Evolutionary conservation across 2,113 vertebrate genomes (phyloP), one percentile per base, ranked within the genome.

Genomic region (Strix aluco): DNA sequence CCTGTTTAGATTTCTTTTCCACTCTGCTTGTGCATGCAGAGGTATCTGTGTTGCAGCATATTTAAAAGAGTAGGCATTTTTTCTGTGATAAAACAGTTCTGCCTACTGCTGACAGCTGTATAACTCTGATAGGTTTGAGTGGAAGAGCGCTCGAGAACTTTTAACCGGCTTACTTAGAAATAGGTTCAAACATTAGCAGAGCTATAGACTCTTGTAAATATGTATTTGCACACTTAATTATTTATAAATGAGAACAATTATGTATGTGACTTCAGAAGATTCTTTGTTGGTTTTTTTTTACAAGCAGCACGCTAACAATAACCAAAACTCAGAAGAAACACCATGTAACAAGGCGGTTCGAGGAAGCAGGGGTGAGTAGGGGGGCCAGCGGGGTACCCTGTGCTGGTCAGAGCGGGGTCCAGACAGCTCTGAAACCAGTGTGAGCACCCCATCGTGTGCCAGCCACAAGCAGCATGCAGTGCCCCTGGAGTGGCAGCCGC

Each of bases 301-400:
- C 9, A 49, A 57, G 69, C 22, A 42, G 47, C 36, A 55, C 59
- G 59, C 23, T 52, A 63, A 29, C n/a, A 51, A 16, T 51, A 58
- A 22, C 6, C 2, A 9, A 22, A 69, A 5, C 49, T 57, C 23
- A 18, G 57, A 72, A 75, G 42, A 46, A 14, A 5, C 18, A 30
- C 34, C 29, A 29, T 4, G 8, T 52, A 59, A 15, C 9, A 7
- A 30, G 38, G 17, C 0, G 0, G 34, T 44, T 14, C 38, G 46
- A 30, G 34, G 59, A 78, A 26, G 23, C 71, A 51, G 13, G 21
- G 25, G 11, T 26, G 44, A 29, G 9, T 1, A 47, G 36, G 0
- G 9, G 52, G 42, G 21, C 6, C 67, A 72, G 49, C 21, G 25
- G 16, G 7, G 44, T 73, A 47, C 32, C 32, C 18, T 47, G 15